Percentiles rank a stretch among this genome's conserved stretches.
Conservation (phyloP, 2,888 invertebrate genomes). For the Siphonodentalium dalli region DNA sequence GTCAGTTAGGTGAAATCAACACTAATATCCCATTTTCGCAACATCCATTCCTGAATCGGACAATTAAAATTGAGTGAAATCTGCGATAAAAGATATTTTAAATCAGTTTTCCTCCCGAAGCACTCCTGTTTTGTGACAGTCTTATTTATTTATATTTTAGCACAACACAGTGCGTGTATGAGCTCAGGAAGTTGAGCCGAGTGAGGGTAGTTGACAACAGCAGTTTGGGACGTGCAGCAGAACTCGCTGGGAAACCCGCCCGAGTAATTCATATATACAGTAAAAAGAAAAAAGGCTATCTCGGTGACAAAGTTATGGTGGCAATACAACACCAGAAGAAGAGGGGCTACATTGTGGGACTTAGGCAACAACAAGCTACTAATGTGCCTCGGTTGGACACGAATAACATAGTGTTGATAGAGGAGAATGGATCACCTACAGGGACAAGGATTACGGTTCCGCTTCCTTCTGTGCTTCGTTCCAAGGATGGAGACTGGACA, state of each 20-base stretch:
- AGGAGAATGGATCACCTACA: conserved; percentile 91
- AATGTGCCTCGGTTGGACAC: conserved; percentile 91
- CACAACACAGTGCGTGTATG: conserved; percentile 41
- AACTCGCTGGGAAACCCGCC: conserved; percentile 92
- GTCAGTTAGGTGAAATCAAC: too few relatives aligned
- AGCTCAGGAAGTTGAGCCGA: conserved; percentile 71
- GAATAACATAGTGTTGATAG: conserved; percentile 94
- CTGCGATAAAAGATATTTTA: too few relatives aligned
- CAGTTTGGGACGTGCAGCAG: conserved; percentile 90
- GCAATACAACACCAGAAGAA: conserved; percentile 96
- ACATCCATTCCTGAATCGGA: too few relatives aligned
- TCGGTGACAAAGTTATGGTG: conserved; percentile 87
- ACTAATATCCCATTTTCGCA: too few relatives aligned
- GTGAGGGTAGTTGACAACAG: conserved; percentile 97
- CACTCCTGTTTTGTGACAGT: too few relatives aligned
- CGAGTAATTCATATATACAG: conserved; percentile 84
- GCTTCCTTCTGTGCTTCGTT: conserved; percentile 85
- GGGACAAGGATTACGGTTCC: conserved; percentile 96
- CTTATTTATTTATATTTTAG: conserved; percentile 48
- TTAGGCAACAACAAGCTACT: conserved; percentile 81
- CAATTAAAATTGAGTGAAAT: too few relatives aligned
- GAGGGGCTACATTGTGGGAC: conserved; percentile 87
- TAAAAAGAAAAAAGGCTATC: conserved; percentile 68
- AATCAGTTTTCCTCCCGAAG: too few relatives aligned
- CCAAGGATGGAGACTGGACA: conserved; percentile 81